Evolutionary conservation across 2,888 invertebrate species (phyloP).

Genomic region (Fragum fragum): DNA sequence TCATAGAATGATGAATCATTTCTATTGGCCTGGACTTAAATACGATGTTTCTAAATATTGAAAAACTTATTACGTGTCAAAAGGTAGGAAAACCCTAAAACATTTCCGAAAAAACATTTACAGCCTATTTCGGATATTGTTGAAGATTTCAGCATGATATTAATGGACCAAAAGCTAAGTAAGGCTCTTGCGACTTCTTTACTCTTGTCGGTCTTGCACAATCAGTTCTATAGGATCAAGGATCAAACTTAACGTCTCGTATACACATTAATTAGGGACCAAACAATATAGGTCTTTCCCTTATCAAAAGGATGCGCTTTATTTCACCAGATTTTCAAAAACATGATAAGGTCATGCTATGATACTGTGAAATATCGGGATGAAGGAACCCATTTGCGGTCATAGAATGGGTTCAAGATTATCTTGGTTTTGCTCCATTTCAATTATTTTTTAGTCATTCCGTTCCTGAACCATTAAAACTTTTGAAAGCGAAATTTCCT

Average conservation of each 20-base stretch:
- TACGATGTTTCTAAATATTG: conserved; percentile 46
- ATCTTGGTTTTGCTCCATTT: conserved; percentile 46
- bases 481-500: conserved; percentile 44
- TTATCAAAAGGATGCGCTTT: conserved; percentile 57
- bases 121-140: conserved; percentile 58
- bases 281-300: conserved; percentile 52
- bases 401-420: conserved; percentile 56
- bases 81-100: conserved; percentile 57
- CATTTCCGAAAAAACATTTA: conserved; percentile 40
- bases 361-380: conserved; percentile 50
- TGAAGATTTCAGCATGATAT: conserved; percentile 53
- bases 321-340: conserved; percentile 59
- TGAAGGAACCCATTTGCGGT: conserved; percentile 53
- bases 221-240: conserved; percentile 55
- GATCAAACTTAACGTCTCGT: conserved; percentile 63
- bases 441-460: conserved; percentile 48
- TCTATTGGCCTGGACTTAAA: conserved; percentile 51
- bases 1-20: conserved; percentile 45
- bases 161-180: conserved; percentile 60
- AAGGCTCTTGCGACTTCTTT: conserved; percentile 61
- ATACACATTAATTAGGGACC: conserved; percentile 51
- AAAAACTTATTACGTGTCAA: conserved; percentile 47
- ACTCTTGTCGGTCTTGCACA: conserved; percentile 61
- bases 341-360: conserved; percentile 52
- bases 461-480: conserved; percentile 40